These are phyloP conservation scores for Paralichthys olivaceus DNA, from an alignment of 2,113 vertebrate species.

Conservation along the genomic window DNA sequence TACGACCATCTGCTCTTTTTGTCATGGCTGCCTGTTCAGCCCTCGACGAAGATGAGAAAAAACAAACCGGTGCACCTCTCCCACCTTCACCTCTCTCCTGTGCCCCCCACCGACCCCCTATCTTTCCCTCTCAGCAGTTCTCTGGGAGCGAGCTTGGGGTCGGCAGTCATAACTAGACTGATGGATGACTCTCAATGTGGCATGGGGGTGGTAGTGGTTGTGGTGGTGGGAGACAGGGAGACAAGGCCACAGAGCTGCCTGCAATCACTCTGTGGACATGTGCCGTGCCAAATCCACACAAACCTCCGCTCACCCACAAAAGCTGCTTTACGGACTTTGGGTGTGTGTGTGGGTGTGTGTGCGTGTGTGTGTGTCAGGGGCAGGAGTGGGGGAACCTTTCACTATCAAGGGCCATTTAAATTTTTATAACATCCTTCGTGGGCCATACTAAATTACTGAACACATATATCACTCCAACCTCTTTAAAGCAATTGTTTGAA, in stretches of 20 bases:
- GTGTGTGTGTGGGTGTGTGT: conserved; percentile 36
- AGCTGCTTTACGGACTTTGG: conserved; percentile 34
- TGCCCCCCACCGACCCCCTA: conserved; percentile 3
- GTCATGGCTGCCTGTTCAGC: conserved; percentile 72
- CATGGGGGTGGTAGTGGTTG: conserved; percentile 14
- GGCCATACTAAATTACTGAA: not conserved
- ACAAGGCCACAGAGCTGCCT: conserved; percentile 57
- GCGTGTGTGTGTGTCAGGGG: conserved; percentile 3
- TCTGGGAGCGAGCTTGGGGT: conserved; percentile 54
- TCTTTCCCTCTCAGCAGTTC: conserved; percentile 63
- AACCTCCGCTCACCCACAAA: conserved; percentile 52
- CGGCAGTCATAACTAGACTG: conserved; percentile 79
- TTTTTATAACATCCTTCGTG: conserved; percentile 6
- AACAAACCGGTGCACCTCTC: conserved; percentile 17
- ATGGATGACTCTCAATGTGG: conserved; percentile 76
- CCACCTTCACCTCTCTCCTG: conserved; percentile 17
- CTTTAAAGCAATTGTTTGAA: not conserved
- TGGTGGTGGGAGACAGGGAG: conserved; percentile 24
- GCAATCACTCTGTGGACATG: conserved; percentile 70
- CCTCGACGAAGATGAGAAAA: conserved; percentile 34
- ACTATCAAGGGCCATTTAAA: not conserved
- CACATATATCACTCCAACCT: not conserved
- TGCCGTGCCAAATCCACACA: conserved; percentile 62
- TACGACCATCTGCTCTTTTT: conserved; percentile 81
- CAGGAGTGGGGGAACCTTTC: not conserved